phyloP scores from a whole-genome alignment of 2,113 vertebrate species.

The Phylloscopus trochiloides region DNA sequence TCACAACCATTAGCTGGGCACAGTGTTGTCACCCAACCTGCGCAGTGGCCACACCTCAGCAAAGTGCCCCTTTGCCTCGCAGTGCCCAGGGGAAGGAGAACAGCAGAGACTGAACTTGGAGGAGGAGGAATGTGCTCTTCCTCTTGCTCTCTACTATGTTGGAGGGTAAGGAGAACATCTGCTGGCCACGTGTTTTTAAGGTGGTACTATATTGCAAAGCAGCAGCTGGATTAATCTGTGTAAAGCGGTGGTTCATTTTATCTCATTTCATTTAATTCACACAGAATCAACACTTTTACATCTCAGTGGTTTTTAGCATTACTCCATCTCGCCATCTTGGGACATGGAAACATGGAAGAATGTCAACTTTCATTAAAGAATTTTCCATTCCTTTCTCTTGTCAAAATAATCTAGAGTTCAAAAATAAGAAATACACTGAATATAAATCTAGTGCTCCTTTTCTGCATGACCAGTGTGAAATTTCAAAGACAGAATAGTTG shows the following conservation, averaged over 20 bases:
- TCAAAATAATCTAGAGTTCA: background rate
- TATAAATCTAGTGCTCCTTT: background rate
- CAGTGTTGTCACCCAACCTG: background rate
- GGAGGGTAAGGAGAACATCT: background rate
- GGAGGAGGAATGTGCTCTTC: background rate
- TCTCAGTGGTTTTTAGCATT: background rate
- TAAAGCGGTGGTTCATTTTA: background rate
- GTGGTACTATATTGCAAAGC: background rate
- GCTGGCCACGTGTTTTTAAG: background rate
- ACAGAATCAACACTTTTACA: background rate
- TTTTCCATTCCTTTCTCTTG: background rate
- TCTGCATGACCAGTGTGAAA: background rate
- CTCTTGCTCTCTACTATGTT: background rate
- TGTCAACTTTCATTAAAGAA: background rate
- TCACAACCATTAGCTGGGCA: background rate
- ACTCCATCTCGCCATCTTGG: background rate
- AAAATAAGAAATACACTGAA: background rate
- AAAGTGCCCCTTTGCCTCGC: background rate
- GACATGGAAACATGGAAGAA: background rate
- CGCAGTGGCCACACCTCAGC: rapidly evolving
- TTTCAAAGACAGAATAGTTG: background rate
- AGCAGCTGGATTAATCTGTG: background rate
- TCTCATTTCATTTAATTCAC: background rate
- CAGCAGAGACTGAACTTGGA: background rate
- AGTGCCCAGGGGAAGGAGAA: background rate